Evolutionary conservation across 2,113 vertebrate genomes (phyloP).

Genomic region (Etheostoma spectabile): DNA sequence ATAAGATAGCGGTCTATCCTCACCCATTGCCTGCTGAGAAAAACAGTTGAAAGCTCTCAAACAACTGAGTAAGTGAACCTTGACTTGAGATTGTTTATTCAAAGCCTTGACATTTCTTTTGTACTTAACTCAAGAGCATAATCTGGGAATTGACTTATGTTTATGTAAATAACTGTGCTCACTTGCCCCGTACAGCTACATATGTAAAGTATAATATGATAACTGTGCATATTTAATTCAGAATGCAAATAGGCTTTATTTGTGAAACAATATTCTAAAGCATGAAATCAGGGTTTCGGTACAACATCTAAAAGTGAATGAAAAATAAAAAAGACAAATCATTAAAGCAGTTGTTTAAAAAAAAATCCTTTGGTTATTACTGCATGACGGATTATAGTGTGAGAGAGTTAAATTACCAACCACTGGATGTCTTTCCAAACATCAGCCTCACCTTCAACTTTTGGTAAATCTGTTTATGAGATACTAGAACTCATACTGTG

Average conservation of each 20-base stretch:
- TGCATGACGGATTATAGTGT: not conserved
- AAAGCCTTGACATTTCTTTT: not conserved
- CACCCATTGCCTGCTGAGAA: not conserved
- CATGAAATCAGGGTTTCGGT: not conserved
- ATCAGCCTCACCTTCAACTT: not conserved
- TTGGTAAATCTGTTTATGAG: not conserved
- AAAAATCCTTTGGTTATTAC: not conserved
- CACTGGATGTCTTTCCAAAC: not conserved
- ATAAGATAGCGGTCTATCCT: not conserved
- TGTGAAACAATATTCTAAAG: not conserved
- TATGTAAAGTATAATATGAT: not conserved
- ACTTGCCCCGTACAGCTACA: not conserved
- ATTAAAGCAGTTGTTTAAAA: slow-evolving; percentile 1
- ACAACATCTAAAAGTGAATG: too few species aligned
- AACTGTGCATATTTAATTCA: not conserved
- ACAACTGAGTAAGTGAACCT: not conserved
- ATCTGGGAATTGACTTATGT: not conserved
- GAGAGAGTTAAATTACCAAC: not conserved
- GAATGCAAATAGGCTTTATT: not conserved
- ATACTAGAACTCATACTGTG: not conserved
- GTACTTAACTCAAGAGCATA: not conserved
- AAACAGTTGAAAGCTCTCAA: slow-evolving; percentile 6
- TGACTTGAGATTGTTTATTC: not conserved
- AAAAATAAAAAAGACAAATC: not conserved
- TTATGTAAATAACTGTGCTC: not conserved